These are phyloP conservation scores for Coreoperca whiteheadi DNA, from an alignment of 2,113 vertebrate genomes.

Conservation along the genomic window DNA sequence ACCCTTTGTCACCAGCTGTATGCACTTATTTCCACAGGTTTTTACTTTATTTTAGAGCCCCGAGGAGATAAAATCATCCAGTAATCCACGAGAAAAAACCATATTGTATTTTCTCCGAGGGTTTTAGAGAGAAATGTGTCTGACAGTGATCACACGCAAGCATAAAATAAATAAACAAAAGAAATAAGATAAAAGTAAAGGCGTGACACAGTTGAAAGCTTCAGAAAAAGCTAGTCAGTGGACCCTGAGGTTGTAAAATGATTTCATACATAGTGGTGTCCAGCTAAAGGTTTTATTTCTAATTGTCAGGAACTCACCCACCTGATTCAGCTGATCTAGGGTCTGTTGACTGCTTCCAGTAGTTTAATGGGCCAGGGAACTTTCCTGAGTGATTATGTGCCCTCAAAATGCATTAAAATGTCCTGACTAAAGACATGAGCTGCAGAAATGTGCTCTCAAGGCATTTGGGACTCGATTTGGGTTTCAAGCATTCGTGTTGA, in stretches of 20 bases:
- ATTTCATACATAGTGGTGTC: neutral
- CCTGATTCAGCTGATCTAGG: neutral
- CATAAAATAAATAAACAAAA: neutral
- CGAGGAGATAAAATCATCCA: neutral
- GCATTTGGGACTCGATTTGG: neutral
- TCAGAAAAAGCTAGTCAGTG: neutral
- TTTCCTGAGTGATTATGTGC: neutral
- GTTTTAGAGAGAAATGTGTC: neutral
- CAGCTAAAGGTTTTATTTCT: neutral
- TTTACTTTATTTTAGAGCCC: neutral
- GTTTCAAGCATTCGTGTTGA: neutral
- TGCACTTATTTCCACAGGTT: neutral
- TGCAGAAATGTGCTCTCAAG: neutral
- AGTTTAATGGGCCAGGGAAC: neutral
- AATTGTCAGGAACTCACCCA: neutral
- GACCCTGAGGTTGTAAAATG: neutral
- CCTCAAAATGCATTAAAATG: neutral
- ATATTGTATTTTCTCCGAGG: neutral
- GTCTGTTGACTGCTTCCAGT: neutral
- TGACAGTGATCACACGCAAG: neutral
- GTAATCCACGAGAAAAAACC: neutral
- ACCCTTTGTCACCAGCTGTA: neutral
- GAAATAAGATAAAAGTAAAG: neutral
- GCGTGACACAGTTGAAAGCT: neutral
- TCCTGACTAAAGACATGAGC: neutral